Percentiles rank a stretch among this genome's conserved stretches.
Evolutionary conservation across 2,113 vertebrate species (phyloP).

Genomic region (Brienomyrus longianalis): DNA sequence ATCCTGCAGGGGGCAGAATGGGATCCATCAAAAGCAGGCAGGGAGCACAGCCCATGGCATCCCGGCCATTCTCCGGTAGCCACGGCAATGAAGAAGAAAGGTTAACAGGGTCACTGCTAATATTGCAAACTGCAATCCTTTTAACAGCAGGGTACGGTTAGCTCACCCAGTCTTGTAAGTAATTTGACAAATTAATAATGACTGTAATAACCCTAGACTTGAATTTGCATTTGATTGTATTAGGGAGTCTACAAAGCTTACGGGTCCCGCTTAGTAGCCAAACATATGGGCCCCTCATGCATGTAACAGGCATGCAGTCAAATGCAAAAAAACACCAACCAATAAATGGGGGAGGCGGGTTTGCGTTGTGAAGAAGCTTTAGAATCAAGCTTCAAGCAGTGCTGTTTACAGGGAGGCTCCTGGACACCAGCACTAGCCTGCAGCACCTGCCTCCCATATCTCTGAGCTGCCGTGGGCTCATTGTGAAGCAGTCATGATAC

Average conservation of each 20-base stretch:
- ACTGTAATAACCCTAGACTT: conserved; percentile 42
- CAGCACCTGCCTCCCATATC: background rate
- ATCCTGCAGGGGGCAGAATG: conserved; percentile 46
- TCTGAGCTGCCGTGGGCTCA: background rate
- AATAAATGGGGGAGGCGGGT: conserved; percentile 23
- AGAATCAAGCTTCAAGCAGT: background rate
- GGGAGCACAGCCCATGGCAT: background rate
- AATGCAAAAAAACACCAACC: conserved; percentile 25
- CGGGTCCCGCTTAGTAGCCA: background rate
- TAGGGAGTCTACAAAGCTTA: background rate
- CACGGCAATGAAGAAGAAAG: background rate
- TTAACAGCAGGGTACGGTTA: conserved; percentile 34
- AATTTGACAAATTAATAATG: conserved; percentile 46
- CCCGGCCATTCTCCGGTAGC: background rate
- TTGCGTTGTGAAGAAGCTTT: background rate
- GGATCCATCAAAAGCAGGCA: background rate
- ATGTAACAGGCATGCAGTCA: conserved; percentile 10
- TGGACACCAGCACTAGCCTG: background rate
- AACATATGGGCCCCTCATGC: conserved; percentile 29
- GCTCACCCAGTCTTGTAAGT: conserved; percentile 42
- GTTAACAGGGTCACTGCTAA: background rate
- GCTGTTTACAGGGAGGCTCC: background rate
- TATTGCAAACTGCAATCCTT: conserved; percentile 37
- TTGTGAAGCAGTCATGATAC: background rate
- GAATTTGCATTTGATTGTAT: conserved; percentile 37